Base-by-base conservation (phyloP, 1,140 invertebrate genomes). In the Lineus longissimus region DNA sequence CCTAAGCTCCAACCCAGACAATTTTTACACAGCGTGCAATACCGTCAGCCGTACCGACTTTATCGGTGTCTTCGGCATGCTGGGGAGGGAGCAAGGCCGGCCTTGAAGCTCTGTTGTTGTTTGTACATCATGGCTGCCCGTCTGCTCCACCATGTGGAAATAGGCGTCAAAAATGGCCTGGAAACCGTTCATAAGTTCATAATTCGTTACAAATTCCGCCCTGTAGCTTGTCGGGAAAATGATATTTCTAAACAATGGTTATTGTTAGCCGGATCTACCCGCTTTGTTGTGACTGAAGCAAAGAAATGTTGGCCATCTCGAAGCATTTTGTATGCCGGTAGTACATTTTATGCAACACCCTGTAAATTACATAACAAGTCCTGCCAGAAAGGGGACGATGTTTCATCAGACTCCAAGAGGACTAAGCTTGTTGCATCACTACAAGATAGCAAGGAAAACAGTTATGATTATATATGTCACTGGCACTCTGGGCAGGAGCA, bases 141-240 rank as follows among this genome's bases (percentile, higher is more conserved):
- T 51, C 25, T 51, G 25, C 47, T 85, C n/a, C 83, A 85, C 72
- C 84, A 85, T 60, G 72, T 84, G 47, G 83, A 84, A 76, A 72
- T 84, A 62, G 82, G 82, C 55, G 77, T 81, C 0, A 57, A 59
- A 30, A 71, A 83, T 67, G 77, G 76, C 6, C 55, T 67, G 27
- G 64, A 65, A 31, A 56, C 77, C 29, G 22, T 72, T 2, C 41
- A 63, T 54, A 70, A 69, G 15, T 71, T 83, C 30, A 61, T 54
- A 4, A 62, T 71, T 29, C 75, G 80, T 33, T 81, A 79, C 65
- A 76, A 74, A 29, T 83, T 84, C 62, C 33, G 56, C 0, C 58
- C 78, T 19, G 62, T 76, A 25, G 81, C 76, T 2, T 68, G 61
- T 2, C 69, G 83, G 58, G 61, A 64, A 25, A 79, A 77, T 1